Evolutionary conservation across 2,888 invertebrate species (phyloP), one percentile per base, ranked within the genome.

Genomic region (Resseliella maxima): DNA sequence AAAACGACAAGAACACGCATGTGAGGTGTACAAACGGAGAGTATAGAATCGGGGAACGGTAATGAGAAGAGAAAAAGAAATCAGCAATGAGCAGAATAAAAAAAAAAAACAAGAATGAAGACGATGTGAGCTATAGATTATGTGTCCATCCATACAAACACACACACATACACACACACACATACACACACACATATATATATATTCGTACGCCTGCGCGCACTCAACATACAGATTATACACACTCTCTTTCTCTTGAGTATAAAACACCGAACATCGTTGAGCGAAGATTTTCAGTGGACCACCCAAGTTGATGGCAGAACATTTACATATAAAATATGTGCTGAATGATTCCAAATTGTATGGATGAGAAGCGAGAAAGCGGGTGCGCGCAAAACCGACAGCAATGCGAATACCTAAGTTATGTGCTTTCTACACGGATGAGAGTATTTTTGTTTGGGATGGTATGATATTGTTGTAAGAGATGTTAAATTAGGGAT

Each of bases 271-370:
- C 46, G 46, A 6, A 50, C 46, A 50, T 50, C 59, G 24, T 59
- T 24, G 59, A 59, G 59, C 72, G 72, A 35, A 72, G 72, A 72
- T 31, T 31, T 72, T 72, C 72, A 72, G 83, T 83, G 38, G 83
- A 83, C 83, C 83, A 83, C 83, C 83, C 83, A 83, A 83, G 83
- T 83, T 83, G 83, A 6, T 83, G 59, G 83, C 83, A 38, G 24
- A 83, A 83, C 38, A 83, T 83, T 83, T 83, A 83, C 83, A 83
- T 83, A 83, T 83, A 83, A 83, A 83, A 83, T 83, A 83, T 83
- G 83, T 83, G 83, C 83, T 83, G 83, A 83, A 38, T 38, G 83
- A 83, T 83, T 83, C 38, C 6, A 24, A 31, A 5, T 24, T 3
- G 81, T 18, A 81, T 36, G 81, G 35, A 36, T 50, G 46, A 59